Percentiles rank a stretch among this genome's conserved stretches.
Evolutionary conservation across 2,888 invertebrate species (phyloP).

Genomic region (Andrena praecox): DNA sequence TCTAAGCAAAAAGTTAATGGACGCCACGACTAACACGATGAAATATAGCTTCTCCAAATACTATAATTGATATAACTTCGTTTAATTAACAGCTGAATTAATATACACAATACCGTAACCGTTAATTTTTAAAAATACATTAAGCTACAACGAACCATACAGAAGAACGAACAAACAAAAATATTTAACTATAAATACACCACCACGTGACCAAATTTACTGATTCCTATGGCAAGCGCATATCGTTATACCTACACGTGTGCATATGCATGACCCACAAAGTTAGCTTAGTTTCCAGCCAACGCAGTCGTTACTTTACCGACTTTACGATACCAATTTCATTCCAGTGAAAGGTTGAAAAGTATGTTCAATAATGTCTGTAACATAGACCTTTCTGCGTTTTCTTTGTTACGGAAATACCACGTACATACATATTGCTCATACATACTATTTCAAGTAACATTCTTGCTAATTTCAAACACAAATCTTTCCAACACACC

Average conservation of each 20-base stretch:
- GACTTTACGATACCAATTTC: conserved; percentile 22
- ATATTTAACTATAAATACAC: neutral
- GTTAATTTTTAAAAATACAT: neutral
- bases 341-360: neutral
- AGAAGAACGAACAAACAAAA: neutral
- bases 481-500: neutral
- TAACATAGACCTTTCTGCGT: neutral
- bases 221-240: neutral
- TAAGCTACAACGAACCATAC: neutral
- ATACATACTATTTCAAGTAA: neutral
- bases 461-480: neutral
- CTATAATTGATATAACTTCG: neutral
- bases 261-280: conserved; percentile 18
- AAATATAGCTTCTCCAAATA: neutral
- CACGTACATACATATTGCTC: neutral
- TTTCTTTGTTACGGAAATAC: neutral
- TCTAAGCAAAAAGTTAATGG: neutral
- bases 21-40: neutral
- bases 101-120: neutral
- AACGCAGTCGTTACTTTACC: conserved; percentile 7
- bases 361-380: conserved; percentile 14
- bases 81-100: conserved; percentile 18
- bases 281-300: conserved; percentile 9
- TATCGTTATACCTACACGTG: no score
- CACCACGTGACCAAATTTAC: neutral